Evolutionary conservation across 2,113 vertebrate species (phyloP).

Genomic region (Zapus hudsonius): DNA sequence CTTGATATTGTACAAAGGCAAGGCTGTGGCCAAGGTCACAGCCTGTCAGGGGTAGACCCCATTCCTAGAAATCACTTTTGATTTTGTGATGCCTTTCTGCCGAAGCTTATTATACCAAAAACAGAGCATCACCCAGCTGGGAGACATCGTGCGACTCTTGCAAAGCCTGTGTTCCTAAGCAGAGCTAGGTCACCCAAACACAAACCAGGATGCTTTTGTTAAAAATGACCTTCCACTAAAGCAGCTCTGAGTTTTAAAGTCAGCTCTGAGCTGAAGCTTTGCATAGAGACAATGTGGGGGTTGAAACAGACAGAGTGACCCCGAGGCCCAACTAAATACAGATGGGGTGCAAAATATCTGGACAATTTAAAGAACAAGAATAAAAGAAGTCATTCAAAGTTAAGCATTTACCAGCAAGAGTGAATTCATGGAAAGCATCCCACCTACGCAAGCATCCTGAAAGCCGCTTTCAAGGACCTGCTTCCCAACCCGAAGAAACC

Average conservation of each 20-base stretch:
- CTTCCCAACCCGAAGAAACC: not conserved
- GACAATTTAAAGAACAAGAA: not conserved
- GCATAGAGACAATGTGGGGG: not conserved
- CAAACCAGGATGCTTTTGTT: constrained; percentile 17
- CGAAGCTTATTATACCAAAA: not conserved
- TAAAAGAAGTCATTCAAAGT: not conserved
- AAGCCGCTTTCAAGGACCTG: not conserved
- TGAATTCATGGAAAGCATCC: not conserved
- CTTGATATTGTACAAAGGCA: not conserved
- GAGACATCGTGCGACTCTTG: not conserved
- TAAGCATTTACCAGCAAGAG: not conserved
- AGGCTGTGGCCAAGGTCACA: not conserved
- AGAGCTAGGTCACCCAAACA: constrained; percentile 26
- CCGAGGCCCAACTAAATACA: not conserved
- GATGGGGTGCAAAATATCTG: not conserved
- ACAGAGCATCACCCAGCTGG: not conserved
- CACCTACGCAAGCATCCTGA: not conserved
- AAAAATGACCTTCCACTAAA: constrained; percentile 57
- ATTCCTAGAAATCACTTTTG: constrained; percentile 5
- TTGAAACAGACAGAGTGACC: not conserved
- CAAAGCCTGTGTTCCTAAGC: not conserved
- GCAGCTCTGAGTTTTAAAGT: no score
- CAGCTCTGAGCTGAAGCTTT: not conserved
- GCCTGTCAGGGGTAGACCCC: not conserved
- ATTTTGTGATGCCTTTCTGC: not conserved